phyloP scores from a whole-genome alignment of 1,140 invertebrate species.

The Drosophila yakuba region DNA sequence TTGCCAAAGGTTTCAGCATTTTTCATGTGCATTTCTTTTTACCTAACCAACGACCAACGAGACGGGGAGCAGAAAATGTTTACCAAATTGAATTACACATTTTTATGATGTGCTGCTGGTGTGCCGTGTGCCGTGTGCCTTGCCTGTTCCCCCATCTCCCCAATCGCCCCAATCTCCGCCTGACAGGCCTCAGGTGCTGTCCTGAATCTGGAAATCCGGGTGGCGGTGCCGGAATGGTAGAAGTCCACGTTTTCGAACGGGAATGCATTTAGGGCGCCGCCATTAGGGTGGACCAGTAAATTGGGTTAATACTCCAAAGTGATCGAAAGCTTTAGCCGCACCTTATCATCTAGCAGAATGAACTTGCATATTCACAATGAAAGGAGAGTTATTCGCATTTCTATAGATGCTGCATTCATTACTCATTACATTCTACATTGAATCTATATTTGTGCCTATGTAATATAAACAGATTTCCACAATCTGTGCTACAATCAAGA shows the following conservation, averaged over 20 bases:
- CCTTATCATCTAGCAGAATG: background rate
- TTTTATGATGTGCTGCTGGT: constrained; percentile 30
- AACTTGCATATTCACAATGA: no score
- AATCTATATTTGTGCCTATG: background rate
- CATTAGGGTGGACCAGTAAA: constrained; percentile 7
- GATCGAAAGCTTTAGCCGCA: background rate
- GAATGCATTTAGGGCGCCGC: constrained; percentile 31
- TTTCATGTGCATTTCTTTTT: constrained; percentile 23
- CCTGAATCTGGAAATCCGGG: constrained; percentile 9
- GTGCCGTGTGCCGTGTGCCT: no score
- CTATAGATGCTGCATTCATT: background rate
- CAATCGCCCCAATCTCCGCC: no score
- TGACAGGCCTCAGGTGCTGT: constrained; percentile 16
- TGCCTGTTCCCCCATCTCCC: no score
- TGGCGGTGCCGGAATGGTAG: background rate
- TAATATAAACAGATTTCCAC: no score
- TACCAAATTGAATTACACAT: constrained; percentile 57
- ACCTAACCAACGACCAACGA: constrained; percentile 27
- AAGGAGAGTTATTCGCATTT: no score
- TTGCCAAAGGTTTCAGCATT: constrained; percentile 33
- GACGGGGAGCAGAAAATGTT: constrained; percentile 35
- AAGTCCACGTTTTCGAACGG: background rate
- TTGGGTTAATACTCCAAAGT: constrained; percentile 6
- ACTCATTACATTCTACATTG: background rate
- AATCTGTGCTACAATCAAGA: no score